Conservation (phyloP, 1,140 invertebrate genomes). For the Drosophila lowei region DNA sequence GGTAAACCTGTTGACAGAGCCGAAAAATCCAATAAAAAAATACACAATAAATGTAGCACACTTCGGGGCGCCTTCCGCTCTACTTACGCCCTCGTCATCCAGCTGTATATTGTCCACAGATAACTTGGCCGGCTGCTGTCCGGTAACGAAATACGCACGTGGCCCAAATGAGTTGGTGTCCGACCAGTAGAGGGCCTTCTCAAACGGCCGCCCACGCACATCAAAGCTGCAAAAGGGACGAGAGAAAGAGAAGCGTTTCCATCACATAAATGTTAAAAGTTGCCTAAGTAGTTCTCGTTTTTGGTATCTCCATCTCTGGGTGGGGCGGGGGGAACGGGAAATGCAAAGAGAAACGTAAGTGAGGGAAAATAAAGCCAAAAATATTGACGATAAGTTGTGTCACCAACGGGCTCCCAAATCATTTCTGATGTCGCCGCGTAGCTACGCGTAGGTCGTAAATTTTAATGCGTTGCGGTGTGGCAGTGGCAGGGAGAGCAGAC, state of each 20-base stretch:
- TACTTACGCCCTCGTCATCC: constrained; percentile 90
- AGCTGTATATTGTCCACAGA: constrained; percentile 91
- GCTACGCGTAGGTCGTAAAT: constrained; percentile 59
- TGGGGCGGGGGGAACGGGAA: constrained; percentile 17
- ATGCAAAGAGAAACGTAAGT: constrained; percentile 36
- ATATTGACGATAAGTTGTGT: constrained; percentile 71
- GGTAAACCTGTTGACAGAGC: constrained; percentile 85
- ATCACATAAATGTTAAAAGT: constrained; percentile 51
- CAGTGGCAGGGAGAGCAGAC: not conserved
- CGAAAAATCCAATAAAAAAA: constrained; percentile 39
- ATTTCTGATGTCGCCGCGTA: constrained; percentile 40
- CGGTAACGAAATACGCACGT: constrained; percentile 90
- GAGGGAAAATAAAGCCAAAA: constrained; percentile 39
- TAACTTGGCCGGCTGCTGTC: constrained; percentile 89
- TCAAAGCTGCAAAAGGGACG: constrained; percentile 88
- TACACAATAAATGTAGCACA: constrained; percentile 45
- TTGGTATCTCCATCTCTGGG: constrained; percentile 25
- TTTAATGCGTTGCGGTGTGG: constrained; percentile 49
- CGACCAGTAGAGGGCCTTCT: constrained; percentile 91
- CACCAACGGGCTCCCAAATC: constrained; percentile 49
- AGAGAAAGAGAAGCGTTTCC: constrained; percentile 11
- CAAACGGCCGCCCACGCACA: constrained; percentile 89
- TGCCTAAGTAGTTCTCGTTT: constrained; percentile 49
- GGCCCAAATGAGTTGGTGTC: constrained; percentile 90
- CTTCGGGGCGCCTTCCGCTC: constrained; percentile 26